Percentiles rank a stretch among this genome's conserved stretches.
These are phyloP conservation scores for Ammodytes dubius DNA, from an alignment of 2,113 vertebrate species.

Conservation along the genomic window DNA sequence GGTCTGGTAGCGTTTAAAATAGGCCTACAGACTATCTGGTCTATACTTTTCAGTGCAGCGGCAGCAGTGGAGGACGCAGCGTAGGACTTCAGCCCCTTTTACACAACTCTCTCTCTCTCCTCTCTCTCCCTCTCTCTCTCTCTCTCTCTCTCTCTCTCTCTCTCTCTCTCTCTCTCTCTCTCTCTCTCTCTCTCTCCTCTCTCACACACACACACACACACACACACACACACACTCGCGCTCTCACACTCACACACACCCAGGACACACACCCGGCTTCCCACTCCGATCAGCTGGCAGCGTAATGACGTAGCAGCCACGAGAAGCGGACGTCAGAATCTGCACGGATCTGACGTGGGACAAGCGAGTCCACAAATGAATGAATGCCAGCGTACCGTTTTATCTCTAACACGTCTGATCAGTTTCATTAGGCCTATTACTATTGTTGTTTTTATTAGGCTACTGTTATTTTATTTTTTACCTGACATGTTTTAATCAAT, in stretches of 20 bases:
- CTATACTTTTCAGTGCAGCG: slow-evolving; percentile 34
- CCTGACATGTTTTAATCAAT: too few species aligned
- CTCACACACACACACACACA: too few species aligned
- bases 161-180: slow-evolving; percentile 35
- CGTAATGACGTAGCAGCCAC: slow-evolving; percentile 90
- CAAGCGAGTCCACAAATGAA: slow-evolving; percentile 33
- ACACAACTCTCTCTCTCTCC: slow-evolving; percentile 70
- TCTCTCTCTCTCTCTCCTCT: neutral
- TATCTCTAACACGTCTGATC: neutral
- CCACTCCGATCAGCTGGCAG: slow-evolving; percentile 95
- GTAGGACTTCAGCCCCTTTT: slow-evolving; percentile 80
- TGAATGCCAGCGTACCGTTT: neutral
- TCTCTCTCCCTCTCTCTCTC: slow-evolving; percentile 19
- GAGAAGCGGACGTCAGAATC: slow-evolving; percentile 72
- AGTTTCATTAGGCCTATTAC: too few species aligned
- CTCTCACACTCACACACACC: slow-evolving; percentile 50
- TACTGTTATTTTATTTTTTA: neutral
- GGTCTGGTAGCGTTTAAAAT: neutral
- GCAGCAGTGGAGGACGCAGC: slow-evolving; percentile 54
- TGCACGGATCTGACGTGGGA: slow-evolving; percentile 61
- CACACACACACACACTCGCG: too few species aligned
- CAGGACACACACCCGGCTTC: slow-evolving; percentile 86
- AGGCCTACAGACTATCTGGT: too few species aligned
- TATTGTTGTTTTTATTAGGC: neutral
- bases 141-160: slow-evolving; percentile 35